Conservation (phyloP, 2,888 invertebrate genomes). For the Ametastegia equiseti region DNA sequence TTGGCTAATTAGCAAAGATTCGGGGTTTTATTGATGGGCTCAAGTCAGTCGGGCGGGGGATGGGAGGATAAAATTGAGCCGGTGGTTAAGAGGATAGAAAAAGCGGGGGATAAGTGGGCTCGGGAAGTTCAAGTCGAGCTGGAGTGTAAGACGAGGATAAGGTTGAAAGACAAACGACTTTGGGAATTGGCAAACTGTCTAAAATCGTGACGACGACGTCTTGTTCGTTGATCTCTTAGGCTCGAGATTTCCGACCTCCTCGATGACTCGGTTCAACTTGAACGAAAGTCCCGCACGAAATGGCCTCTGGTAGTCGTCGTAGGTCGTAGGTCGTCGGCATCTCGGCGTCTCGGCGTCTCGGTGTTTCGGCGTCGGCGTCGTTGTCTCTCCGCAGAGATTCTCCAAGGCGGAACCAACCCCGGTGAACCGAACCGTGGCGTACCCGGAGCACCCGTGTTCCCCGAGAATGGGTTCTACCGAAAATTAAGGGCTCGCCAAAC, state of each 20-base stretch:
- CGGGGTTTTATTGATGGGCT: neutral
- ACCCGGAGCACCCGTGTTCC: slow-evolving; percentile 31
- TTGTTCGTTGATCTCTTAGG: slow-evolving; percentile 41
- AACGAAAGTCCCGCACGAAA: slow-evolving; percentile 22
- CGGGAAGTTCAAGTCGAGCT: slow-evolving; percentile 46
- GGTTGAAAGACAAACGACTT: slow-evolving; percentile 41
- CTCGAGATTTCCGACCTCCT: slow-evolving; percentile 37
- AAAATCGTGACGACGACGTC: slow-evolving; percentile 40
- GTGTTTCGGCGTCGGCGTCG: too few relatives aligned
- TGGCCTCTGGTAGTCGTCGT: neutral
- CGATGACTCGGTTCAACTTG: slow-evolving; percentile 33
- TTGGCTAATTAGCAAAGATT: slow-evolving; percentile 36
- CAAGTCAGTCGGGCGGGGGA: slow-evolving; percentile 41
- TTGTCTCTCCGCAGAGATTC: slow-evolving; percentile 6
- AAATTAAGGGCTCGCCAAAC: slow-evolving; percentile 46
- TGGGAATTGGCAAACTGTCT: slow-evolving; percentile 33
- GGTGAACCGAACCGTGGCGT: slow-evolving; percentile 21
- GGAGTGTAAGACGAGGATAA: slow-evolving; percentile 36
- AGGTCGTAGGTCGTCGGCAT: neutral
- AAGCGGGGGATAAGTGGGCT: slow-evolving; percentile 19
- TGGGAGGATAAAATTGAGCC: neutral
- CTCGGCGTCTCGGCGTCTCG: too few relatives aligned
- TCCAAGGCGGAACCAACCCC: slow-evolving; percentile 15
- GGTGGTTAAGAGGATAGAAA: slow-evolving; percentile 15
- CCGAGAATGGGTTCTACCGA: slow-evolving; percentile 23